Percentiles rank a stretch among this genome's conserved stretches.
Conservation (phyloP, 1,140 invertebrate genomes). For the Heliconius himera region DNA sequence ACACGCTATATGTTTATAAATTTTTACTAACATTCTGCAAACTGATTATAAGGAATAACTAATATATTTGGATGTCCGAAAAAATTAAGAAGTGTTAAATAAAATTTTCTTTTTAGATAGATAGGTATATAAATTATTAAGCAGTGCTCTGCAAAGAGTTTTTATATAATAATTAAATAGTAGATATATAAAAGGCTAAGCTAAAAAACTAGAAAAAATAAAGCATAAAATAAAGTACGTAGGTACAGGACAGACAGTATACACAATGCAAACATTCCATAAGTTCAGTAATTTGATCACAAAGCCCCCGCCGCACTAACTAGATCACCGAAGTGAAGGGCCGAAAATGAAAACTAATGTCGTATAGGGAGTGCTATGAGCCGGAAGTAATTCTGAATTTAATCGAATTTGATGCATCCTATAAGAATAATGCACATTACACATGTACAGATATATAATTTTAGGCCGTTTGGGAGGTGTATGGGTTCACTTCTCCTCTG, state of each 20-base stretch:
- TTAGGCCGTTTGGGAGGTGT: neutral
- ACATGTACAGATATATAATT: neutral
- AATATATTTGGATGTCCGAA: too few species aligned
- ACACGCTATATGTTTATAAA: too few species aligned
- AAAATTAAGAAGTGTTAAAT: too few species aligned
- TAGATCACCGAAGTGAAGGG: conserved; percentile 34
- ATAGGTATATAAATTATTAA: too few species aligned
- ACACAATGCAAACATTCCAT: conserved; percentile 23
- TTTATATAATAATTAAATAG: too few species aligned
- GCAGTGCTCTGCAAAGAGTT: too few species aligned
- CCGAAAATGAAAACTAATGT: conserved; percentile 75
- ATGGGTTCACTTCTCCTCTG: neutral
- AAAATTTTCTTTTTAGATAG: too few species aligned
- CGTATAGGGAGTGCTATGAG: conserved; percentile 41
- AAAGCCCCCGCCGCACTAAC: conserved; percentile 27
- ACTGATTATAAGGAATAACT: too few species aligned
- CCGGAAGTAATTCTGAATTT: conserved; percentile 60
- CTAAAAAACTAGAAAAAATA: too few species aligned
- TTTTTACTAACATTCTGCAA: too few species aligned
- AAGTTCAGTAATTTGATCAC: conserved; percentile 30
- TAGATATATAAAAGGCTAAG: too few species aligned
- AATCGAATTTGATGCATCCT: conserved; percentile 57
- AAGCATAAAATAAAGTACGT: neutral
- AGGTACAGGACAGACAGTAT: neutral
- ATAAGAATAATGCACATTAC: neutral